Evolutionary conservation across 2,888 invertebrate genomes (phyloP), one percentile per base, ranked within the genome.

Genomic region (Hanleya hanleyi): DNA sequence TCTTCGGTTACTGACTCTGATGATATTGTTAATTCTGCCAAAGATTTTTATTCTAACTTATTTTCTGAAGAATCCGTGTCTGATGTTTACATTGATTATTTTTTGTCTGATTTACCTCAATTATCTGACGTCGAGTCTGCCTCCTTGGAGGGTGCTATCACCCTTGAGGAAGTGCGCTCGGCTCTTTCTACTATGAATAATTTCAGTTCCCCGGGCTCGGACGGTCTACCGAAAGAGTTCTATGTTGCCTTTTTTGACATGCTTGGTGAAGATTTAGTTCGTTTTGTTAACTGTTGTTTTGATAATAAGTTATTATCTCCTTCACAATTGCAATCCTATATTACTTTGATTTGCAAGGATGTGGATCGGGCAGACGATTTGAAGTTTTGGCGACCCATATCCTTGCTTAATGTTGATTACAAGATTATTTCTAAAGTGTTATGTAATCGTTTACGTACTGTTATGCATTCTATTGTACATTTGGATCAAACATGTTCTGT

Each of bases 331-430:
- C 61, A 36, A 12, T 22, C 29, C 4, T 57, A 29, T 15, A 69
- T 69, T n/a, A 75, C 75, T 41, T 68, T 77, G 50, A 49, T 82
- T 47, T 77, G 76, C 68, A 80, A 81, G 75, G 78, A 81, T 65
- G 47, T 38, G 36, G 35, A 49, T 41, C 67, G 77, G 29, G 41
- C 69, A 15, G 35, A 68, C 9, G 18, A 74, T 69, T 62, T 81
- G 62, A 79, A 80, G 70, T 74, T 76, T 64, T 80, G 76, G 62
- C 61, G 80, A 32, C 83, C 80, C 5, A 81, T 82, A 35, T 78
- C 78, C 18, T 57, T 81, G 1, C 62, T 81, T 33, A 78, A 81
- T 74, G 49, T 77, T 18, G 80, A 82, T 67, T 71, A 78, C n/a
- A 80, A 82, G 70, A 77, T 80, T 61, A 35, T 81, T 5, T 79